Evolutionary conservation across 37 sponge, comb jelly and placozoan species (phyloP).

Genomic region (Amphimedon queenslandica): DNA sequence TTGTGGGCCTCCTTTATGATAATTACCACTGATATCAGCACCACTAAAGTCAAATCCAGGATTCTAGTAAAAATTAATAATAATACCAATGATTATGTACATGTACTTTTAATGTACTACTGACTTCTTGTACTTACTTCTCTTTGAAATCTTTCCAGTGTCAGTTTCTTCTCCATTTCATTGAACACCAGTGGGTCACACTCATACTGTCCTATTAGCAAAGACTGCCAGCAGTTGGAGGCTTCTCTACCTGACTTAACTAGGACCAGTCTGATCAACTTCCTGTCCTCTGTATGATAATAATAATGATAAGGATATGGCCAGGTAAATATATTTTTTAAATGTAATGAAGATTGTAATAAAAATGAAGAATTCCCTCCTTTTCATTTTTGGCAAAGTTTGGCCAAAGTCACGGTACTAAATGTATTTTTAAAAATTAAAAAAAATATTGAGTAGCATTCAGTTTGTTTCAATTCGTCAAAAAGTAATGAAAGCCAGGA

Average conservation of each 20-base stretch:
- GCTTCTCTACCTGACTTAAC: constrained; percentile 73
- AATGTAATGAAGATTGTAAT: not conserved
- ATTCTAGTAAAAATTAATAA: constrained; percentile 40
- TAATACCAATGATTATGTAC: constrained; percentile 1
- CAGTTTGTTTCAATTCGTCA: too few relatives aligned
- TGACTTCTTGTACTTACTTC: constrained; percentile 36
- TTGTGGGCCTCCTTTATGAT: constrained; percentile 70
- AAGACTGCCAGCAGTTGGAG: constrained; percentile 85
- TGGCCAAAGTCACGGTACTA: too few relatives aligned
- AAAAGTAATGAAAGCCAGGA: too few relatives aligned
- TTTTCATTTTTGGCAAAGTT: too few relatives aligned
- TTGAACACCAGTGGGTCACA: constrained; percentile 51
- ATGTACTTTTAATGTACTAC: not conserved
- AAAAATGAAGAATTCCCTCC: too few relatives aligned
- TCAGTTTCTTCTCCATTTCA: constrained; percentile 92
- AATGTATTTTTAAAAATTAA: not conserved
- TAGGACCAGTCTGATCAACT: constrained; percentile 60
- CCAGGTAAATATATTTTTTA: not conserved
- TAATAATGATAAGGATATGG: not conserved
- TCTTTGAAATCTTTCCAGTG: constrained; percentile 89
- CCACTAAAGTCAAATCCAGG: constrained; percentile 95
- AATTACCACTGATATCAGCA: constrained; percentile 83
- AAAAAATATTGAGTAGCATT: too few relatives aligned
- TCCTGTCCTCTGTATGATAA: constrained; percentile 60
- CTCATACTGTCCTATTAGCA: constrained; percentile 63